These are phyloP conservation scores for Kryptolebias ocellatus DNA, from an alignment of 2,797 vertebrate genomes.

Conservation along the genomic window DNA sequence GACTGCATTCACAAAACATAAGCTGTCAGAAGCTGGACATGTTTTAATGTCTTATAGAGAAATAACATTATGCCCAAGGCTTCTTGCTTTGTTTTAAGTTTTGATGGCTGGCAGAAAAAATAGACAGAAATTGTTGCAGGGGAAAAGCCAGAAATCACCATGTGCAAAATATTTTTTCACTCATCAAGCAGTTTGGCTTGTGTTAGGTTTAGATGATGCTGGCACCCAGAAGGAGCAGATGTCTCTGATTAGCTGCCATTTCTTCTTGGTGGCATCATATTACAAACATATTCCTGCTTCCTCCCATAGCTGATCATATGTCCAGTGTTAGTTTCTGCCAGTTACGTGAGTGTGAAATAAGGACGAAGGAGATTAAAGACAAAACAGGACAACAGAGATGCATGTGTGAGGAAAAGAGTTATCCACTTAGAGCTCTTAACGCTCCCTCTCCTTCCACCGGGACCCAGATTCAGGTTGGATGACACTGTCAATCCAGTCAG, in stretches of 20 bases:
- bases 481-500: conserved; percentile 10
- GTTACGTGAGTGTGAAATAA: not conserved
- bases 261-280: conserved; percentile 50
- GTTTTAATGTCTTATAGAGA: conserved; percentile 22
- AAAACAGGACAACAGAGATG: conserved; percentile 37
- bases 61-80: conserved; percentile 34
- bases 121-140: conserved; percentile 1
- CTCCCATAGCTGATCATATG: conserved; percentile 36
- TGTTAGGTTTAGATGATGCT: conserved; percentile 45
- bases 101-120: conserved; percentile 23
- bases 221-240: conserved; percentile 62
- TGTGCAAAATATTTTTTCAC: conserved; percentile 34
- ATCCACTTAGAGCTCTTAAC: conserved; percentile 9
- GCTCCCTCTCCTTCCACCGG: conserved; percentile 14
- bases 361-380: conserved; percentile 51
- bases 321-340: conserved; percentile 47
- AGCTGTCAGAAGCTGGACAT: conserved; percentile 30
- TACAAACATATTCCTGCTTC: conserved; percentile 62
- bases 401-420: conserved; percentile 6
- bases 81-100: conserved; percentile 28
- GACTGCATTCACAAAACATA: conserved; percentile 30
- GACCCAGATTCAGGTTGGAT: conserved; percentile 37
- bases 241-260: conserved; percentile 72
- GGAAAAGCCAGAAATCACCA: conserved; percentile 41
- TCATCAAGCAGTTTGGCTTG: conserved; percentile 43